Conservation (phyloP, 2,113 vertebrate species). For the Prochilodus magdalenae region DNA sequence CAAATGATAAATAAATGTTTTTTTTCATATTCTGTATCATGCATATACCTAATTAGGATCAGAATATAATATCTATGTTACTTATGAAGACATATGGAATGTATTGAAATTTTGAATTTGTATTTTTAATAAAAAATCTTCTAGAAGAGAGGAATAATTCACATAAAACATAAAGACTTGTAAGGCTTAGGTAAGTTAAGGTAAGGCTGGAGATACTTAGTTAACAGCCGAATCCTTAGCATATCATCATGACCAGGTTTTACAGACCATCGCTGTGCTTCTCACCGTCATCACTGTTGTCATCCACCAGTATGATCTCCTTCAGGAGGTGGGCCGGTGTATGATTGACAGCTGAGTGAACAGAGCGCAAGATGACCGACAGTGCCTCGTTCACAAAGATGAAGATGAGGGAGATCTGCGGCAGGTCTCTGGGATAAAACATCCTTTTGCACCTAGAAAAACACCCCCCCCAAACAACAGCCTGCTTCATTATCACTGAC, state of each 20-base stretch:
- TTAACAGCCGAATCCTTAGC: no score
- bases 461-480: background rate
- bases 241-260: no score
- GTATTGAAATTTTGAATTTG: no score
- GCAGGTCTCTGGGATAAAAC: slow-evolving; percentile 88
- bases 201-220: background rate
- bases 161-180: no score
- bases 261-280: background rate
- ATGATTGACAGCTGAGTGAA: slow-evolving; percentile 95
- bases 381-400: slow-evolving; percentile 98
- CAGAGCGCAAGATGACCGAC: slow-evolving; percentile 94
- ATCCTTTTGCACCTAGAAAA: slow-evolving; percentile 88
- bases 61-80: no score
- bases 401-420: slow-evolving; percentile 96
- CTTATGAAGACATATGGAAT: no score
- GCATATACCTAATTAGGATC: no score
- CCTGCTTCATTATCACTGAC: slow-evolving; percentile 7
- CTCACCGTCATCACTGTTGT: slow-evolving; percentile 95
- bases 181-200: background rate
- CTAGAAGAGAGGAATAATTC: no score
- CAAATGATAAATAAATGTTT: no score
- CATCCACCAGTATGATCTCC: slow-evolving; percentile 96
- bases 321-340: slow-evolving; percentile 93
- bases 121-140: no score
- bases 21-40: no score